These are phyloP conservation scores for Ophion costatus DNA, from an alignment of 2,888 invertebrate species.

Conservation along the genomic window DNA sequence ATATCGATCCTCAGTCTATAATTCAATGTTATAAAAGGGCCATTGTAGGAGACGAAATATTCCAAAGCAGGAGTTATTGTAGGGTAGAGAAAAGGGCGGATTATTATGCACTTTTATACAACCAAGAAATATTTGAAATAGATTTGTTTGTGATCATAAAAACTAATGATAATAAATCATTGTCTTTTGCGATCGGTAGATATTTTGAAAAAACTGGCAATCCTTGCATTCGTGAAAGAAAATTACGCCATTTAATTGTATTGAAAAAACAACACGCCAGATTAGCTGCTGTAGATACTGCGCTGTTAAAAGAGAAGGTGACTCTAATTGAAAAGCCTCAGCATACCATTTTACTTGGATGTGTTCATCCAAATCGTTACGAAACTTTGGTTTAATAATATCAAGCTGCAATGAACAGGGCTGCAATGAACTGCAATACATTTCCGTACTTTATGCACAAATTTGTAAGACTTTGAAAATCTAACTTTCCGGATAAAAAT, in stretches of 20 bases:
- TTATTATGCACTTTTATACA: conserved; percentile 42
- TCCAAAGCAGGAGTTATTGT: conserved; percentile 36
- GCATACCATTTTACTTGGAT: conserved; percentile 12
- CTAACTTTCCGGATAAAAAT: too few relatives aligned
- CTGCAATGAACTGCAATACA: too few relatives aligned
- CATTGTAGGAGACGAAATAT: conserved; percentile 30
- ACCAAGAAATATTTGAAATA: conserved; percentile 35
- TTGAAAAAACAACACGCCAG: conserved; percentile 1
- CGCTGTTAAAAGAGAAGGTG: conserved; percentile 40
- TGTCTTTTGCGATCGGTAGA: conserved; percentile 22
- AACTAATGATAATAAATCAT: background rate
- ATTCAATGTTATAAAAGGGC: conserved; percentile 31
- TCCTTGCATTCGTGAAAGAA: conserved; percentile 36
- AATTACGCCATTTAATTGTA: conserved; percentile 22
- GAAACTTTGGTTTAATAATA: conserved; percentile 13
- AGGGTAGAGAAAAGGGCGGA: conserved; percentile 48
- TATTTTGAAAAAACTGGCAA: conserved; percentile 32
- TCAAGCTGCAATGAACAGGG: background rate
- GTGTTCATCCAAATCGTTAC: conserved; percentile 33
- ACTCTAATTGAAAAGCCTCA: conserved; percentile 29
- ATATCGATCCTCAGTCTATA: conserved; percentile 34
- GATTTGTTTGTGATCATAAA: conserved; percentile 25
- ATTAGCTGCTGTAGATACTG: conserved; percentile 20
- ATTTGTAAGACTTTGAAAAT: too few relatives aligned
- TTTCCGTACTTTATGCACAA: too few relatives aligned